Evolutionary conservation across 2,797 vertebrate species (phyloP).

Genomic region (Lutra lutra): DNA sequence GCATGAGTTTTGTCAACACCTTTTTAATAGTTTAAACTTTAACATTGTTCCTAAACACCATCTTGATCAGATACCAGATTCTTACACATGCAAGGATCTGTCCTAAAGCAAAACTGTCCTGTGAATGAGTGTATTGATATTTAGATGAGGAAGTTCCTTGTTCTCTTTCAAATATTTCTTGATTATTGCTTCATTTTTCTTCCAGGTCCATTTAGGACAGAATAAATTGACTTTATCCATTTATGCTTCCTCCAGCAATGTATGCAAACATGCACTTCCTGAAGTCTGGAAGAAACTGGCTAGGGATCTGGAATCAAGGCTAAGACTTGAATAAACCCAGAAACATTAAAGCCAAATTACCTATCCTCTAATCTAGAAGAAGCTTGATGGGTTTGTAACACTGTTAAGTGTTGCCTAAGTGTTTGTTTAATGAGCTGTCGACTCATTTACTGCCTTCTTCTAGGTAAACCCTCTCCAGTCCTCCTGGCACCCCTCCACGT

Average conservation of each 20-base stretch:
- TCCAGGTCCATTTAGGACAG: neutral
- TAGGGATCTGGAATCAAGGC: neutral
- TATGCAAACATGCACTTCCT: neutral
- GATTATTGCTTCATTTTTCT: constrained; percentile 2
- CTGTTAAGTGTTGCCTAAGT: neutral
- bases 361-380: neutral
- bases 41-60: neutral
- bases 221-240: neutral
- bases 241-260: neutral
- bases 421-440: neutral
- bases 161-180: constrained; percentile 2
- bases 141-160: neutral
- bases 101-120: neutral
- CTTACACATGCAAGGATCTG: neutral
- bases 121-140: neutral
- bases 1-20: neutral
- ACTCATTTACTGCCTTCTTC: neutral
- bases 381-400: neutral
- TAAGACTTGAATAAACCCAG: constrained; percentile 17
- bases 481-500: neutral
- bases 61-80: neutral
- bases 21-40: neutral
- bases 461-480: neutral
- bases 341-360: constrained; percentile 23
- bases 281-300: neutral